Conservation (phyloP, 1,140 invertebrate species). For the Gryllus bimaculatus region DNA sequence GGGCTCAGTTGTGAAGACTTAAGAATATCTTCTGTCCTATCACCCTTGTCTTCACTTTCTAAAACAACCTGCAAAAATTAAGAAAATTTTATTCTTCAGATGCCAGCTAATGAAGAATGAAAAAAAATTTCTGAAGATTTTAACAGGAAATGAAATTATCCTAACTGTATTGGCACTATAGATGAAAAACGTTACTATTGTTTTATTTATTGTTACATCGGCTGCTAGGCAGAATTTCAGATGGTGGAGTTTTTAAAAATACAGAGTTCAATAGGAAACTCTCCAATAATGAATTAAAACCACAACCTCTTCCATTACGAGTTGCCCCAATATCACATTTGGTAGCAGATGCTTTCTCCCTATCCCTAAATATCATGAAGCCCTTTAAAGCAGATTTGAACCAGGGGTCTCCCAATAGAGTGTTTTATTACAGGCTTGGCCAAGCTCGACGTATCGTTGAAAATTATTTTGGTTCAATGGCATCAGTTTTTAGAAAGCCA, state of each 20-base stretch:
- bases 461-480: neutral
- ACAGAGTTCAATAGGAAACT: neutral
- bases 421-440: neutral
- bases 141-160: neutral
- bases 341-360: neutral
- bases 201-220: neutral
- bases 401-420: neutral
- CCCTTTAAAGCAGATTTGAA: neutral
- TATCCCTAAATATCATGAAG: neutral
- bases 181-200: neutral
- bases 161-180: neutral
- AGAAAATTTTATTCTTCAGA: neutral
- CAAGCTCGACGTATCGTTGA: neutral
- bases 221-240: neutral
- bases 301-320: neutral
- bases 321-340: neutral
- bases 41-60: too few species aligned
- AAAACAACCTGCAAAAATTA: too few species aligned
- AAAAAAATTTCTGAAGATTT: neutral
- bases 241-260: neutral
- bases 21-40: too few species aligned
- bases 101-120: neutral
- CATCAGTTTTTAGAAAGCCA: neutral
- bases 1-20: too few species aligned
- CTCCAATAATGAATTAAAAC: neutral